These are phyloP conservation scores for Catocala sponsa DNA, from an alignment of 2,888 invertebrate species.

Conservation along the genomic window DNA sequence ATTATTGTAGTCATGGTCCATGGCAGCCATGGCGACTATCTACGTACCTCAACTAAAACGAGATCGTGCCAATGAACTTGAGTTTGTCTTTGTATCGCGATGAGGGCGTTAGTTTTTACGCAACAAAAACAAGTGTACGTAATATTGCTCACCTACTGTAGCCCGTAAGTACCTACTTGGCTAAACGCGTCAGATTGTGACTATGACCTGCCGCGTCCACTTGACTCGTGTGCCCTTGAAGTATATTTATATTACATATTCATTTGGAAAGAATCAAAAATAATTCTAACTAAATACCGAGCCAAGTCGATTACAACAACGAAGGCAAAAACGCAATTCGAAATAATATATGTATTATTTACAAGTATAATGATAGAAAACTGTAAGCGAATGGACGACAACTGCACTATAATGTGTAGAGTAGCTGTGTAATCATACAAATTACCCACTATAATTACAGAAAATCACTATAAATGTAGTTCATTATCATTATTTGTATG, in stretches of 20 bases:
- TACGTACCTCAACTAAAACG: constrained; percentile 61
- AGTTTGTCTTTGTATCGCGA: constrained; percentile 66
- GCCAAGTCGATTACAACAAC: constrained; percentile 26
- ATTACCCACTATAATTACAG: constrained; percentile 24
- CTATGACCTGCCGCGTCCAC: constrained; percentile 46
- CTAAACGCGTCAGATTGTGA: constrained; percentile 28
- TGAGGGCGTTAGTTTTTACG: constrained; percentile 68
- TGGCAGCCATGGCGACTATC: constrained; percentile 67
- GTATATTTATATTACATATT: constrained; percentile 36
- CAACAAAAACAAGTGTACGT: constrained; percentile 55
- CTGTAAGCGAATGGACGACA: not conserved
- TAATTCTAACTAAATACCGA: constrained; percentile 30
- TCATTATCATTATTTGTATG: constrained; percentile 20
- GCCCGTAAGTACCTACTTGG: constrained; percentile 26
- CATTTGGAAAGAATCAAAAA: constrained; percentile 40
- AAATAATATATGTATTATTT: constrained; percentile 1
- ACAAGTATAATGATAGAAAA: constrained; percentile 7
- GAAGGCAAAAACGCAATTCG: constrained; percentile 19
- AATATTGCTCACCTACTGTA: constrained; percentile 36
- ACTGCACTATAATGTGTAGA: not conserved
- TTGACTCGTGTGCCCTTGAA: constrained; percentile 54
- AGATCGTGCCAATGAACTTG: constrained; percentile 83
- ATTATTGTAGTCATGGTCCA: constrained; percentile 70
- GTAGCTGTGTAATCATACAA: constrained; percentile 7
- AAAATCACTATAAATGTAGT: constrained; percentile 23